phyloP scores from a whole-genome alignment of 2,888 invertebrate species.

The Drosophila flavopinicola region DNA sequence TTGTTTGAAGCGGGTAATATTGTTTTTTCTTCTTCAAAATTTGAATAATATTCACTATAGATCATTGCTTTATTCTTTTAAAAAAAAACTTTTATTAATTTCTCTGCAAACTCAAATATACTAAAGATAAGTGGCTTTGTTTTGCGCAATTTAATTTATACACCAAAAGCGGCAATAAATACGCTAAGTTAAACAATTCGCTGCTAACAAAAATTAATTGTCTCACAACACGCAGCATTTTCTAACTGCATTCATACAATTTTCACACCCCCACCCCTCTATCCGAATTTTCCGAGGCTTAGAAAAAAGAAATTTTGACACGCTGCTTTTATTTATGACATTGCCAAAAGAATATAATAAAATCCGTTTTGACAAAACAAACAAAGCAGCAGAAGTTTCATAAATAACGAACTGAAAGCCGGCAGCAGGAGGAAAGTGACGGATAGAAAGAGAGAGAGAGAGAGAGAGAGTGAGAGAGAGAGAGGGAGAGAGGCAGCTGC shows the following conservation, averaged over 20 bases:
- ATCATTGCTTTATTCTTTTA: too few species aligned
- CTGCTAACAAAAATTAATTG: conserved; percentile 57
- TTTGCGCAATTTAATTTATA: conserved; percentile 25
- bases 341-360: conserved; percentile 1
- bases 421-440: conserved; percentile 13
- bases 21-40: too few species aligned
- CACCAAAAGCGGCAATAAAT: conserved; percentile 24
- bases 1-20: too few species aligned
- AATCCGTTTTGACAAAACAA: conserved; percentile 45
- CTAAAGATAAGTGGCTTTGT: background rate
- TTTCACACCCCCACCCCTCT: conserved; percentile 17
- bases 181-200: conserved; percentile 43
- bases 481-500: conserved; percentile 13
- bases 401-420: conserved; percentile 58
- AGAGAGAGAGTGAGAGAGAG: background rate
- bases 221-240: conserved; percentile 55
- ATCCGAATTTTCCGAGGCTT: too few species aligned
- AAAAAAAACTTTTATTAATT: background rate
- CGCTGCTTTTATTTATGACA: conserved; percentile 42
- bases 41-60: too few species aligned
- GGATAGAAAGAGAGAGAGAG: background rate
- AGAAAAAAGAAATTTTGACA: conserved; percentile 18
- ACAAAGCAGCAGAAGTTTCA: conserved; percentile 47
- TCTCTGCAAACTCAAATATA: background rate
- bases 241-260: conserved; percentile 15